Conservation (phyloP, 2,888 invertebrate genomes). For the Spisula solida region DNA sequence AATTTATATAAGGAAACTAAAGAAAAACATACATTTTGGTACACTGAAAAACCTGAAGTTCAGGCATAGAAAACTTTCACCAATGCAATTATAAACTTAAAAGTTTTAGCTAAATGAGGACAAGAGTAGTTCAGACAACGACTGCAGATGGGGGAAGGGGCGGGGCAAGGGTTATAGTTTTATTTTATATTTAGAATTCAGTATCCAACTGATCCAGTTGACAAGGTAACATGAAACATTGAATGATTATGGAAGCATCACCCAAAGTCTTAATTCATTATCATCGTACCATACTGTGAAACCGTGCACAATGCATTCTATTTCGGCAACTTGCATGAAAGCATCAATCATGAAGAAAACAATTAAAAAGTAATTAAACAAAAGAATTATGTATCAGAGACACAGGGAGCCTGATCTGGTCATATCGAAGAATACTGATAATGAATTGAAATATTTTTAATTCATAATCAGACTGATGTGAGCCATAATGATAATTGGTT, state of each 20-base stretch:
- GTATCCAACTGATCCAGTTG: not conserved
- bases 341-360: conserved; percentile 5
- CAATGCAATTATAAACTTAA: too few species aligned
- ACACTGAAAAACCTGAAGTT: too few species aligned
- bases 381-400: not conserved
- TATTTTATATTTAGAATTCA: not conserved
- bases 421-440: not conserved
- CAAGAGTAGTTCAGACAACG: not conserved
- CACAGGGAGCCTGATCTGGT: not conserved
- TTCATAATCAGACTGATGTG: not conserved
- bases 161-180: too few species aligned
- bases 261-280: not conserved
- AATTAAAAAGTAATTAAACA: not conserved
- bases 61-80: too few species aligned
- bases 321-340: not conserved
- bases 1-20: too few species aligned
- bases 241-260: not conserved
- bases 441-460: not conserved
- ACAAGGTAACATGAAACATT: not conserved
- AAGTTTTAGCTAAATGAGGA: not conserved
- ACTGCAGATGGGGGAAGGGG: not conserved
- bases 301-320: not conserved
- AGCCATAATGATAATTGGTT: too few species aligned
- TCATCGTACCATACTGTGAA: not conserved
- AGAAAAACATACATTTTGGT: too few species aligned